A percentile compares a stretch with the other conserved stretches of the same genome.
These are phyloP conservation scores for Brassicogethes aeneus DNA, from an alignment of 2,888 invertebrate species.

Conservation along the genomic window DNA sequence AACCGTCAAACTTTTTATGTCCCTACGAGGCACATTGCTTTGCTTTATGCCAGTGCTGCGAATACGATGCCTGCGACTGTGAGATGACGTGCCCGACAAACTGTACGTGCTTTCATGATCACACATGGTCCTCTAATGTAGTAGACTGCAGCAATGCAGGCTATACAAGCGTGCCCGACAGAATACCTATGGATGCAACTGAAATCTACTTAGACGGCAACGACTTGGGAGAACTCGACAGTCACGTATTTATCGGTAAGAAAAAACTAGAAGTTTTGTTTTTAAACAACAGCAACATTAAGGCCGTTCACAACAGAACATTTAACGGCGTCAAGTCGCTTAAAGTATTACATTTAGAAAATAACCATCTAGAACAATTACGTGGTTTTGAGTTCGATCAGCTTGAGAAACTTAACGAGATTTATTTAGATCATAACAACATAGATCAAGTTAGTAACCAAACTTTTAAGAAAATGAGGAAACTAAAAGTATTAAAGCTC, in stretches of 20 bases:
- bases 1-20: conserved; percentile 71
- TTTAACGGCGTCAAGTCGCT: conserved; percentile 72
- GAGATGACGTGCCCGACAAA: conserved; percentile 83
- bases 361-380: conserved; percentile 61
- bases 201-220: conserved; percentile 81
- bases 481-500: conserved; percentile 62
- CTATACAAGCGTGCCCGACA: conserved; percentile 64
- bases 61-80: conserved; percentile 85
- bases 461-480: conserved; percentile 65
- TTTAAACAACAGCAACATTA: conserved; percentile 70
- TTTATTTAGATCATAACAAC: conserved; percentile 69
- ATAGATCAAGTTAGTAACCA: conserved; percentile 64
- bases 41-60: conserved; percentile 80
- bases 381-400: conserved; percentile 73
- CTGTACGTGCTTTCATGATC: conserved; percentile 82
- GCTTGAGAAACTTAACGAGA: conserved; percentile 61
- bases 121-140: conserved; percentile 76
- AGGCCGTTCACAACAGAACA: conserved; percentile 68
- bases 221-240: conserved; percentile 66
- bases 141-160: conserved; percentile 73
- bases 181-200: conserved; percentile 84
- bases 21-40: conserved; percentile 77
- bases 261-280: conserved; percentile 70
- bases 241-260: conserved; percentile 81
- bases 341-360: conserved; percentile 66